phyloP scores from a whole-genome alignment of 1,140 invertebrate genomes.

The Drosophila ficusphila region DNA sequence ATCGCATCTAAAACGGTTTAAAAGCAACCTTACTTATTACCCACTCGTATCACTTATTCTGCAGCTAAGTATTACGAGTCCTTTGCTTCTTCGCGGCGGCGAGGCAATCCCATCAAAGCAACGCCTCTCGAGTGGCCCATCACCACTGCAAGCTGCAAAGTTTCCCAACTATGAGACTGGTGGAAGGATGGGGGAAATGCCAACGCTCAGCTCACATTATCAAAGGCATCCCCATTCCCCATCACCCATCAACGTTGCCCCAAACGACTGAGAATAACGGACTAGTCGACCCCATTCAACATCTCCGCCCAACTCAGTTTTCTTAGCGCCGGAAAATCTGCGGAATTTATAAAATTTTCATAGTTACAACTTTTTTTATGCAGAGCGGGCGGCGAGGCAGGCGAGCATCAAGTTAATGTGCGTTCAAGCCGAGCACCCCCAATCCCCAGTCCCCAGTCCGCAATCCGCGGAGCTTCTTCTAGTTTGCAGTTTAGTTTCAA shows the following conservation, averaged over 20 bases:
- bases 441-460: too few species aligned
- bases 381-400: background rate
- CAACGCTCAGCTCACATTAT: constrained; percentile 50
- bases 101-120: constrained; percentile 61
- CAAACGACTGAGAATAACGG: constrained; percentile 40
- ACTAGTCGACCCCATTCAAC: constrained; percentile 21
- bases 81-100: constrained; percentile 15
- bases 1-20: constrained; percentile 15
- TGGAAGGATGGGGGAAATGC: constrained; percentile 30
- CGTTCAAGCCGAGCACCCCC: constrained; percentile 27
- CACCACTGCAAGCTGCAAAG: constrained; percentile 32
- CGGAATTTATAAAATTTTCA: constrained; percentile 83
- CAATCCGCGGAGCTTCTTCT: constrained; percentile 33
- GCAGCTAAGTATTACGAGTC: constrained; percentile 37
- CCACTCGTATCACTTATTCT: constrained; percentile 16
- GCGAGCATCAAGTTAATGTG: constrained; percentile 61
- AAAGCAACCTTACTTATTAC: too few species aligned
- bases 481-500: constrained; percentile 82
- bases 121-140: constrained; percentile 64
- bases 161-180: constrained; percentile 57
- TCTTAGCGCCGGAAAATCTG: constrained; percentile 80
- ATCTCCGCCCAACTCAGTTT: constrained; percentile 29
- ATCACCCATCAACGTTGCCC: constrained; percentile 20
- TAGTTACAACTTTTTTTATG: constrained; percentile 80
- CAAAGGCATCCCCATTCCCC: constrained; percentile 14